Conservation (phyloP, 2,888 invertebrate species). For the Euphydryas editha region DNA sequence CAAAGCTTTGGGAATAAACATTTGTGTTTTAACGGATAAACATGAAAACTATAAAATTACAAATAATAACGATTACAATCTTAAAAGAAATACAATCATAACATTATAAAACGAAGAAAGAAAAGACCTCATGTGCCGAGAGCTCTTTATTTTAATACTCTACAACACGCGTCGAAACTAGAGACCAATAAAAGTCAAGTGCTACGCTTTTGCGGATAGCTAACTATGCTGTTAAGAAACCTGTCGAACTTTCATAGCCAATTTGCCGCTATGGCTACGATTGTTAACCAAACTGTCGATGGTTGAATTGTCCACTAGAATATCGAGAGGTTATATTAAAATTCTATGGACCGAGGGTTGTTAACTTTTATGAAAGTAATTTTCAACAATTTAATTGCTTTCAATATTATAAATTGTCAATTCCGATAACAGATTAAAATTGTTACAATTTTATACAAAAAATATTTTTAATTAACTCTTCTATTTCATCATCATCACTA, state of each 20-base stretch:
- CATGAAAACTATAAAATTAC: no score
- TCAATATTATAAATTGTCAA: constrained; percentile 8
- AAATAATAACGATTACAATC: no score
- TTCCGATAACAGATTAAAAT: constrained; percentile 1
- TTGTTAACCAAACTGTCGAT: constrained; percentile 27
- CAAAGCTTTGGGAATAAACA: no score
- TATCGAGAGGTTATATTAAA: constrained; percentile 16
- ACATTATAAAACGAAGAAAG: neutral
- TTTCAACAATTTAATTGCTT: constrained; percentile 16
- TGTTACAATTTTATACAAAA: neutral
- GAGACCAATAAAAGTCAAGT: constrained; percentile 40
- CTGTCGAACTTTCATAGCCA: constrained; percentile 45
- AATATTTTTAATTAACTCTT: neutral
- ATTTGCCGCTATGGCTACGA: constrained; percentile 23
- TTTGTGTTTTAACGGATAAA: no score
- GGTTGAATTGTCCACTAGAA: constrained; percentile 24
- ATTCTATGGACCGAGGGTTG: constrained; percentile 20
- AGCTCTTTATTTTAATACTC: constrained; percentile 9
- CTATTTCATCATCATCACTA: no score
- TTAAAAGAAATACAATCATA: neutral
- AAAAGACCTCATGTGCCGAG: neutral
- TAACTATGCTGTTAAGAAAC: constrained; percentile 48
- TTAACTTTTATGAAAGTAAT: constrained; percentile 31
- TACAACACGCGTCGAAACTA: constrained; percentile 2
- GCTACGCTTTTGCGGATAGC: constrained; percentile 47